Conservation (phyloP, 2,113 vertebrate species). For the Corythornis madagascariensis region DNA sequence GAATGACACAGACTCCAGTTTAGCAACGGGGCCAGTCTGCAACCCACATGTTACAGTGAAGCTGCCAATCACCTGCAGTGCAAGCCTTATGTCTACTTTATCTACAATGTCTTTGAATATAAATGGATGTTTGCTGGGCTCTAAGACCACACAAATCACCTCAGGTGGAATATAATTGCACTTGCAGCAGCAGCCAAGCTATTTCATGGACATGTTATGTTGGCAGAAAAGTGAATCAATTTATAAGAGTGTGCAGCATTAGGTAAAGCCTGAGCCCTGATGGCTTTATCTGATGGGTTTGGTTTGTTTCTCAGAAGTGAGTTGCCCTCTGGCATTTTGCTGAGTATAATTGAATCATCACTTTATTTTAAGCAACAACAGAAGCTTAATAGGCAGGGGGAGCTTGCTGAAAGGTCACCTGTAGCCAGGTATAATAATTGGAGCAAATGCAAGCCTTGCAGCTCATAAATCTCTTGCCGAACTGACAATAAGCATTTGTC, state of each 20-base stretch:
- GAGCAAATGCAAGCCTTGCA: constrained; percentile 8
- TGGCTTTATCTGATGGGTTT: constrained; percentile 72
- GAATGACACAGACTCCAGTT: not conserved
- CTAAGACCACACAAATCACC: constrained; percentile 68
- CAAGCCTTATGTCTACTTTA: constrained; percentile 11
- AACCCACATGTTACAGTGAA: not conserved
- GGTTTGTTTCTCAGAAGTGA: constrained; percentile 66
- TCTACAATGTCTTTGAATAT: constrained; percentile 46
- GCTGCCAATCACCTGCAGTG: constrained; percentile 40
- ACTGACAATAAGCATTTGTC: not conserved
- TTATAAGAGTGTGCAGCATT: constrained; percentile 68
- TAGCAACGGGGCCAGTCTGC: not conserved
- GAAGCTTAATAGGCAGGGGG: constrained; percentile 46
- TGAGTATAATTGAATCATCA: constrained; percentile 42
- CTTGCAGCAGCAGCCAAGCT: constrained; percentile 66
- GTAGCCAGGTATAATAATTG: not conserved
- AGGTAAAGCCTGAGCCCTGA: constrained; percentile 70
- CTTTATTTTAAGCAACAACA: constrained; percentile 67
- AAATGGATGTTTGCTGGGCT: constrained; percentile 61
- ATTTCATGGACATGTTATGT: constrained; percentile 71
- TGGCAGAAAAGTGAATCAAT: constrained; percentile 77
- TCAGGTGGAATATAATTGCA: constrained; percentile 71
- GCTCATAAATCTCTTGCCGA: not conserved
- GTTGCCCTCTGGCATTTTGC: constrained; percentile 41
- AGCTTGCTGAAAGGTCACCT: constrained; percentile 55